phyloP scores from a whole-genome alignment of 1,140 invertebrate species.

The Dufourea novaeangliae region DNA sequence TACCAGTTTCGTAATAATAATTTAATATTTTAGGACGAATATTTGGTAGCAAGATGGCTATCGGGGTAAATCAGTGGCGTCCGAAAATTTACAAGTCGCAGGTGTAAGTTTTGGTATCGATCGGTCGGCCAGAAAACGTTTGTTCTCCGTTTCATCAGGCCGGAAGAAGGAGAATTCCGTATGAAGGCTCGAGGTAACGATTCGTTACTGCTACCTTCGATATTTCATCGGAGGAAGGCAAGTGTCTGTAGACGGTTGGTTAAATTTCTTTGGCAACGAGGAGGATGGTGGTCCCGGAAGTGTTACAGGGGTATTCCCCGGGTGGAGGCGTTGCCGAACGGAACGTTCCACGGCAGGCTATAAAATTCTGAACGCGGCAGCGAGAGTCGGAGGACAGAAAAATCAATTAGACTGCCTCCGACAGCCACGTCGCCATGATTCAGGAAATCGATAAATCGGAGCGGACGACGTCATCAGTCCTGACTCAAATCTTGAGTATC shows the following conservation, averaged over 20 bases:
- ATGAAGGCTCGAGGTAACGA: conserved; percentile 13
- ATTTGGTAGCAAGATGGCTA: background rate
- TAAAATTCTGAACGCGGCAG: conserved; percentile 65
- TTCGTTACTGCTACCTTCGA: conserved; percentile 24
- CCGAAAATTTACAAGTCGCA: background rate
- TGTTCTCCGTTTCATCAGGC: background rate
- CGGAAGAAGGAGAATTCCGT: background rate
- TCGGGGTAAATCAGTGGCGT: background rate
- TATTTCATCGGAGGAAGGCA: conserved; percentile 25
- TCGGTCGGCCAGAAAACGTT: background rate
- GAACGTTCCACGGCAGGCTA: conserved; percentile 56
- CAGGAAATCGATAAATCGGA: conserved; percentile 69
- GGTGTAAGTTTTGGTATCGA: background rate
- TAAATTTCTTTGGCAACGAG: conserved; percentile 53
- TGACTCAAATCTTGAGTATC: conserved; percentile 58
- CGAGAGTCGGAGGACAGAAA: conserved; percentile 53
- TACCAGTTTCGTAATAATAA: too few relatives aligned
- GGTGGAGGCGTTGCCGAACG: conserved; percentile 39
- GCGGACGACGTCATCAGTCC: conserved; percentile 60
- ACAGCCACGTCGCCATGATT: conserved; percentile 70
- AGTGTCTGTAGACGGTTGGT: conserved; percentile 42
- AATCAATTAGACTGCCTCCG: conserved; percentile 71
- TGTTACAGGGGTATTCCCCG: conserved; percentile 45
- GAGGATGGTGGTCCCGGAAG: conserved; percentile 47
- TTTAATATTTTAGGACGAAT: too few relatives aligned